phyloP scores from a whole-genome alignment of 2,888 invertebrate genomes.

The Merodon equestris region DNA sequence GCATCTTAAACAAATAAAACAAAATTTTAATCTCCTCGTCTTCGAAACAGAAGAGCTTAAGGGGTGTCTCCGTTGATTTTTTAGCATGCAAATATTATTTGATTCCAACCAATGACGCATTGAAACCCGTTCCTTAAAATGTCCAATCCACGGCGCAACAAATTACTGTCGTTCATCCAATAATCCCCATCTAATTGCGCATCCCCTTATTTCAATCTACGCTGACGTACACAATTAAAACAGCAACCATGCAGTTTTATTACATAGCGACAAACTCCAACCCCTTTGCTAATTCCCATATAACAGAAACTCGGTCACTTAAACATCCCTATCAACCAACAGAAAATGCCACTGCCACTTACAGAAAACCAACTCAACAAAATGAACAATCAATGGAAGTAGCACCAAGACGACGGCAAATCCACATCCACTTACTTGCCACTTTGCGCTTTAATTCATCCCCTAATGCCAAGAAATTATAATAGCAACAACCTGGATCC shows the following conservation, averaged over 20 bases:
- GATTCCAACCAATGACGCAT: no score
- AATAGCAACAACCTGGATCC: constrained; percentile 17
- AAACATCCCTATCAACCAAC: constrained; percentile 22
- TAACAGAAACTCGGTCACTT: constrained; percentile 50
- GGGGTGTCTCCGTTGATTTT: no score
- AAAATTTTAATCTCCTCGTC: no score
- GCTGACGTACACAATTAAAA: constrained; percentile 35
- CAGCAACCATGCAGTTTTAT: constrained; percentile 22
- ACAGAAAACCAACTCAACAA: constrained; percentile 33
- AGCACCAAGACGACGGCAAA: constrained; percentile 15
- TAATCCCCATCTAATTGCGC: constrained; percentile 58
- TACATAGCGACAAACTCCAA: constrained; percentile 8
- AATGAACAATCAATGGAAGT: constrained; percentile 42
- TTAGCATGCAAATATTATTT: no score
- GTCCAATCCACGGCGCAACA: constrained; percentile 7
- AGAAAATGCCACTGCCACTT: constrained; percentile 10
- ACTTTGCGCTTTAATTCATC: constrained; percentile 68
- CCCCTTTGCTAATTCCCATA: constrained; percentile 46
- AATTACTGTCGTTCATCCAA: constrained; percentile 33
- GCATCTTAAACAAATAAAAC: no score
- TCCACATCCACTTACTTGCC: constrained; percentile 56
- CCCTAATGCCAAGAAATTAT: constrained; percentile 50
- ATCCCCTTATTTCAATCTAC: constrained; percentile 19
- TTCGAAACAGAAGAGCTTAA: no score
- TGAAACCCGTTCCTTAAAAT: neutral